A percentile compares a stretch with the other conserved stretches of the same genome.
Conservation (phyloP, 2,113 vertebrate species). For the Gyps fulvus region DNA sequence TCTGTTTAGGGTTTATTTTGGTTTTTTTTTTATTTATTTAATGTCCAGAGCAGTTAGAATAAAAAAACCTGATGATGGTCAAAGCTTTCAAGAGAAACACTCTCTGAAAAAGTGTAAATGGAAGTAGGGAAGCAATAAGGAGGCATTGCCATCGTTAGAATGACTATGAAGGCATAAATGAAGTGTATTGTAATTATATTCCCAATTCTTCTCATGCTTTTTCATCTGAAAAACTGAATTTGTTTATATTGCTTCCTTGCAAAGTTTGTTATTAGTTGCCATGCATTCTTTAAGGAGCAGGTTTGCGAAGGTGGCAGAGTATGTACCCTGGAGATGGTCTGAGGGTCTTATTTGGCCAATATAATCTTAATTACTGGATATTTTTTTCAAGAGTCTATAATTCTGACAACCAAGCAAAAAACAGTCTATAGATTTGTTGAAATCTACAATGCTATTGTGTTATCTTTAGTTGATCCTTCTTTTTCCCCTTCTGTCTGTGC, state of each 20-base stretch:
- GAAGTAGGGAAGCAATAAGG: background rate
- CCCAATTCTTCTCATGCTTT: background rate
- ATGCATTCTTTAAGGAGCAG: background rate
- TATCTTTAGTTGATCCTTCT: background rate
- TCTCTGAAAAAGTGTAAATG: background rate
- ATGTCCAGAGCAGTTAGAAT: background rate
- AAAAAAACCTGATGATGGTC: background rate
- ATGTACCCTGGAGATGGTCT: background rate
- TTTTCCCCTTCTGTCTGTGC: background rate
- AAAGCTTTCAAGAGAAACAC: background rate
- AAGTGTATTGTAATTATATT: background rate
- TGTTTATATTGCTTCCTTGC: background rate
- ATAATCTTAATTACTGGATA: background rate
- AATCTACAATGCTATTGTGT: background rate
- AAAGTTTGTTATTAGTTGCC: background rate
- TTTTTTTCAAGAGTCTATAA: background rate
- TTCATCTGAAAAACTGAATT: background rate
- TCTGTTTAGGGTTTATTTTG: no score
- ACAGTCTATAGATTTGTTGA: background rate
- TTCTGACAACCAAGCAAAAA: background rate
- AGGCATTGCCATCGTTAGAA: background rate
- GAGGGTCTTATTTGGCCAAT: background rate
- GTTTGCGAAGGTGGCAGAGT: background rate
- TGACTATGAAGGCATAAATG: background rate
- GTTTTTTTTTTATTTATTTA: background rate